These are phyloP conservation scores for Enteromius paludinosus DNA, from an alignment of 2,797 vertebrate species.

Conservation along the genomic window DNA sequence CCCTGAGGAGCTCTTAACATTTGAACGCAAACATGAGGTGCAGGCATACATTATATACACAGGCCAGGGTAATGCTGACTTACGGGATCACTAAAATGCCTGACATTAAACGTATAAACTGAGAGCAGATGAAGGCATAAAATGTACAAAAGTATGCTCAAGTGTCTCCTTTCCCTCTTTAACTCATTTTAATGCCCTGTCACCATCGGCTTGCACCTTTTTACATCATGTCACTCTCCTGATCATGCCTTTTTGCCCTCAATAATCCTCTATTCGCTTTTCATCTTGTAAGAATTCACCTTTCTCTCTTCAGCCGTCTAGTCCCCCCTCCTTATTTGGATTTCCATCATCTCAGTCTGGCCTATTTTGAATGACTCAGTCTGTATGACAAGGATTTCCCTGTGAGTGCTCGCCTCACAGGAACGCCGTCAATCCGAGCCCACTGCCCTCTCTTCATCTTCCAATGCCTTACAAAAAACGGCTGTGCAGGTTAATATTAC, in stretches of 20 bases:
- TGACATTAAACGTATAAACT: conserved; percentile 28
- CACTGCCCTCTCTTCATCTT: conserved; percentile 42
- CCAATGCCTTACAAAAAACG: conserved; percentile 30
- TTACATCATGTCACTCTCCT: conserved; percentile 14
- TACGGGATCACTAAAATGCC: conserved; percentile 3
- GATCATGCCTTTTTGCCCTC: neutral
- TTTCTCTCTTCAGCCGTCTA: neutral
- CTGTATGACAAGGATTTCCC: conserved; percentile 27
- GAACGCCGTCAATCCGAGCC: conserved; percentile 24
- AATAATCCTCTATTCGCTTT: conserved; percentile 19
- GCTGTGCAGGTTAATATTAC: conserved; percentile 40
- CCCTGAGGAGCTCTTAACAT: conserved; percentile 39
- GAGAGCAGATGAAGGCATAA: conserved; percentile 1
- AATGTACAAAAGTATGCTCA: conserved; percentile 10
- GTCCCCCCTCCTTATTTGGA: neutral
- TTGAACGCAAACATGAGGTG: conserved; percentile 26
- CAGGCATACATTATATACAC: conserved; percentile 34
- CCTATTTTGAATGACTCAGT: conserved; percentile 33
- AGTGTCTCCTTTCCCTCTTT: neutral
- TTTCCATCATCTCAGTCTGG: conserved; percentile 5
- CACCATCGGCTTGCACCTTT: neutral
- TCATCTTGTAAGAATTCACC: neutral
- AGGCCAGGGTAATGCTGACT: conserved; percentile 17
- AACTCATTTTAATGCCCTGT: conserved; percentile 4
- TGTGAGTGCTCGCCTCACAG: conserved; percentile 3